Evolutionary conservation across 2,888 invertebrate species (phyloP), one percentile per base, ranked within the genome.

Genomic region (Tetragonula carbonaria): DNA sequence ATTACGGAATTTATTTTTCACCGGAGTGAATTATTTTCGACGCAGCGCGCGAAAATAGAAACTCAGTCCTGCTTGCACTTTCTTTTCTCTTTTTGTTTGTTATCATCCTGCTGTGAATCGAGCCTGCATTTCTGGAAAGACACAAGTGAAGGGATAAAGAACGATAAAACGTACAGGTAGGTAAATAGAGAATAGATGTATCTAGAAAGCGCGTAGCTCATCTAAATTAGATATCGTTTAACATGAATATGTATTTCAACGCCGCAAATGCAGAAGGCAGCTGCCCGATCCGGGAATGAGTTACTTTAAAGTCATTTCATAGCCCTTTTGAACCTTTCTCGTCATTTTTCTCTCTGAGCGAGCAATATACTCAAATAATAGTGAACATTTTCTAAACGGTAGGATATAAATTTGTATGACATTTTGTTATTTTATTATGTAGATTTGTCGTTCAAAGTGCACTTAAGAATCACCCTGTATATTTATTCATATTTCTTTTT

Each of bases 201-300:
- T 71, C 18, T 63, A 16, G 23, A 23, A 63, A 16, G 53, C 53
- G 71, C 50, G 33, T 33, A 3, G 33, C 33, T 33, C 33, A 33
- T 38, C 38, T 38, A 38, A 38, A 38, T 38, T 38, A 0, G 6
- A 38, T 38, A 38, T 38, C 63, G 38, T 73, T 50, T 51, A 57
- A 76, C 5, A 72, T 53, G 63, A 67, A 74, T n/a, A 38, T 38
- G 38, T 38, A 28, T 55, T 65, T n/a, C 21, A n/a, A 21, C 14
- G 16, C 45, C 5, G n/a, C 28, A 45, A 38, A 38, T 5, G 53
- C 8, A 55, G 23, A 23, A 21, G 18, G 50, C 78, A 74, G 73
- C 82, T 78, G 78, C 18, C n/a, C 45, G n/a, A 23, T 13, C 62
- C 70, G 28, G 2, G 63, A 51, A 73, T 82, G 33, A 78, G 59